A percentile compares a stretch with the other conserved stretches of the same genome.
These are phyloP conservation scores for Bombylius major DNA, from an alignment of 2,888 invertebrate genomes.

Conservation along the genomic window DNA sequence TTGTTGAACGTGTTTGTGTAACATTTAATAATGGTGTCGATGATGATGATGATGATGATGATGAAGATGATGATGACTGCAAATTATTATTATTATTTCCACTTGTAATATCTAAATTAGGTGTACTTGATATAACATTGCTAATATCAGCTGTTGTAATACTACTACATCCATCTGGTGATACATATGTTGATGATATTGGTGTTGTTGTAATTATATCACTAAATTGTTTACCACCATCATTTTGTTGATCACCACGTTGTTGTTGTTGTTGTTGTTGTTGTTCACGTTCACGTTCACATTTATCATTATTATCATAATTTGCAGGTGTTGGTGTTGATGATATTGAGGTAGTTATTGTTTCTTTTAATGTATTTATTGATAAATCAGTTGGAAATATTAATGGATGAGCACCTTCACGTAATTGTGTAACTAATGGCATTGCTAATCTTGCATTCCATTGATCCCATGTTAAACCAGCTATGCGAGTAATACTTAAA, in stretches of 20 bases:
- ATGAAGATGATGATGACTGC: background rate
- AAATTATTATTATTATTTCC: background rate
- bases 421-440: constrained; percentile 49
- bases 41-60: background rate
- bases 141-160: background rate
- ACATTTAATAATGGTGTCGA: no score
- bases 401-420: constrained; percentile 39
- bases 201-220: no score
- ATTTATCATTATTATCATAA: background rate
- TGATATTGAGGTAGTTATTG: constrained; percentile 17
- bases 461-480: constrained; percentile 57
- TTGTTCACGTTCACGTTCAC: background rate
- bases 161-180: constrained; percentile 9
- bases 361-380: constrained; percentile 27
- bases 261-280: background rate
- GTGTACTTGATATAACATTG: constrained; percentile 9
- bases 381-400: constrained; percentile 36
- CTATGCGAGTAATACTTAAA: constrained; percentile 58
- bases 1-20: background rate
- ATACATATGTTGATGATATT: background rate
- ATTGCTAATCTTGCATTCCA: constrained; percentile 64
- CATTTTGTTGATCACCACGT: no score
- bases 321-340: constrained; percentile 19
- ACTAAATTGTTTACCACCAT: no score
- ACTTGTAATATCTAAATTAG: constrained; percentile 1